Percentiles rank a stretch among this genome's conserved stretches.
Evolutionary conservation across 2,888 invertebrate genomes (phyloP).

Genomic region (Platycheirus rosarum): DNA sequence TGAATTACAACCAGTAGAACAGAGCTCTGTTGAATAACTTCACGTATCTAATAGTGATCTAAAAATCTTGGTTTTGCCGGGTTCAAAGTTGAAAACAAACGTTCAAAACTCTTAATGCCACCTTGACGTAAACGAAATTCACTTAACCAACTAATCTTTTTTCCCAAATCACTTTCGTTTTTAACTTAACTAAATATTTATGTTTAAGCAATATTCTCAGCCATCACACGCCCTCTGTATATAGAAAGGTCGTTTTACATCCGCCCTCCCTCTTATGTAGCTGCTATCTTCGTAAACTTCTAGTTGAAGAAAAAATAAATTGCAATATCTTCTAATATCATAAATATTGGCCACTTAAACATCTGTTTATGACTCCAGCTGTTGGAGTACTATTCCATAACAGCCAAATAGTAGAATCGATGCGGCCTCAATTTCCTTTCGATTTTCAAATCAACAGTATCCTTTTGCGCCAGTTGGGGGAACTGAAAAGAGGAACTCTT

Average conservation of each 20-base stretch:
- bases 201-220: slow-evolving; percentile 26
- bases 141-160: no score
- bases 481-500: not conserved
- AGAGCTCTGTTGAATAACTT: no score
- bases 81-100: no score
- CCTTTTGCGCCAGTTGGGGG: slow-evolving; percentile 33
- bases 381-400: slow-evolving; percentile 21
- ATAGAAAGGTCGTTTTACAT: not conserved
- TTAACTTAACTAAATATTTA: slow-evolving; percentile 11
- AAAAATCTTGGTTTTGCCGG: no score
- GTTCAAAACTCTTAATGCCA: no score
- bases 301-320: slow-evolving; percentile 45
- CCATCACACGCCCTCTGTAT: slow-evolving; percentile 4
- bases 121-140: no score
- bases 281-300: slow-evolving; percentile 16
- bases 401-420: not conserved
- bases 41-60: no score
- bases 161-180: slow-evolving; percentile 40
- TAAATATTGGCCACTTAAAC: slow-evolving; percentile 65
- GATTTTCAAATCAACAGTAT: slow-evolving; percentile 58
- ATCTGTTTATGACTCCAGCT: slow-evolving; percentile 55
- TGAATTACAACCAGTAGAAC: no score
- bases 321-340: slow-evolving; percentile 61
- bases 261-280: not conserved
- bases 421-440: not conserved